A percentile compares a stretch with the other conserved stretches of the same genome.
phyloP scores from a whole-genome alignment of 2,888 invertebrate genomes.

The Eurytoma adleriae region DNA sequence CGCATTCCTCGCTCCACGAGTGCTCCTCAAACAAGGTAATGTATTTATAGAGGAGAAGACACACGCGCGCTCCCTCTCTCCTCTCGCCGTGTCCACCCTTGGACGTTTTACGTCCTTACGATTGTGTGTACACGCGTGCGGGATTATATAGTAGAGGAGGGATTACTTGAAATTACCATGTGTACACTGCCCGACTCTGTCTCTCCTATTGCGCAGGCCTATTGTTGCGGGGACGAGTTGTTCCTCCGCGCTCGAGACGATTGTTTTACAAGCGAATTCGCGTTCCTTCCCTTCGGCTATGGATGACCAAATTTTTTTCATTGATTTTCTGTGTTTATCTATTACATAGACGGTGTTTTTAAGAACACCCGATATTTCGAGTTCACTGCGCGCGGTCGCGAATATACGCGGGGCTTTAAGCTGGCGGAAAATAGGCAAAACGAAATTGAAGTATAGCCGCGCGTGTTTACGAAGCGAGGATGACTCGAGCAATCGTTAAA shows the following conservation, averaged over 20 bases:
- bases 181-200: neutral
- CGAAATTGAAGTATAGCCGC: neutral
- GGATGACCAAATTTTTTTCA: no score
- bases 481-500: constrained; percentile 15
- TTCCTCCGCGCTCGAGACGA: neutral
- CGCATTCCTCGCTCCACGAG: constrained; percentile 70
- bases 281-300: no score
- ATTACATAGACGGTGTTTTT: no score
- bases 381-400: no score
- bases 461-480: constrained; percentile 1
- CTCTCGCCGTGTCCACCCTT: constrained; percentile 60
- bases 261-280: no score
- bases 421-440: neutral
- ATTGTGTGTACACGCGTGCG: neutral
- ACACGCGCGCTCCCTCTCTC: constrained; percentile 57
- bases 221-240: neutral
- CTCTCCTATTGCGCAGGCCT: neutral
- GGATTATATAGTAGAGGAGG: neutral
- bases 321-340: no score
- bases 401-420: neutral
- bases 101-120: constrained; percentile 30
- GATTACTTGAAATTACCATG: constrained; percentile 31
- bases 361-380: no score
- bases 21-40: constrained; percentile 74
- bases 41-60: constrained; percentile 72